These are phyloP conservation scores for Lasiommata megera DNA, from an alignment of 2,888 invertebrate species.

Conservation along the genomic window DNA sequence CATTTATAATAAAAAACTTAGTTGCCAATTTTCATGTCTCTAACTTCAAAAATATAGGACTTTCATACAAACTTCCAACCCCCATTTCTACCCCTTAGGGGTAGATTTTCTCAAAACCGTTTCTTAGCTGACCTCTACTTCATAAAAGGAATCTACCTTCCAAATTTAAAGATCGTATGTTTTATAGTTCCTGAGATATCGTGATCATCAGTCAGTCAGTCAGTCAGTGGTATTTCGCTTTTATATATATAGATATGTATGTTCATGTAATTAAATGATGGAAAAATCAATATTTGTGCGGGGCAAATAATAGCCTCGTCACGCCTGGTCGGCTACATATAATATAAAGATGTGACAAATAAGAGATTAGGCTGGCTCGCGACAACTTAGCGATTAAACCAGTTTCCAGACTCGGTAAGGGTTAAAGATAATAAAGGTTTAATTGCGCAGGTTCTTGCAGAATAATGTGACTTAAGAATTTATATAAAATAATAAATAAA, in stretches of 20 bases:
- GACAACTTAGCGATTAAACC: conserved; percentile 38
- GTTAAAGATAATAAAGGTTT: conserved; percentile 59
- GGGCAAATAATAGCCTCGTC: conserved; percentile 20
- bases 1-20: too few relatives aligned
- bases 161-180: too few relatives aligned
- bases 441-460: conserved; percentile 54
- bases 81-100: too few relatives aligned
- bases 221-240: too few relatives aligned
- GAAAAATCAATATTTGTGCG: conserved; percentile 34
- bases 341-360: conserved; percentile 7
- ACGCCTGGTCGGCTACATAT: conserved; percentile 3
- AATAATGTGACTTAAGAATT: conserved; percentile 34
- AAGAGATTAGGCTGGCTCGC: neutral
- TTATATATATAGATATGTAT: neutral
- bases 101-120: too few relatives aligned
- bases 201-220: too few relatives aligned
- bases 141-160: too few relatives aligned
- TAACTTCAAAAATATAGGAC: too few relatives aligned
- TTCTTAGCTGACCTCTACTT: too few relatives aligned
- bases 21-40: too few relatives aligned
- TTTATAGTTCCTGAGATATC: too few relatives aligned
- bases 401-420: conserved; percentile 51
- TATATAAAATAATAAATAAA: conserved; percentile 46
- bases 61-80: too few relatives aligned
- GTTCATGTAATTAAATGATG: neutral